Evolutionary conservation across 1,140 invertebrate genomes (phyloP), one percentile per base, ranked within the genome.

Genomic region (Bicyclus anynana): DNA sequence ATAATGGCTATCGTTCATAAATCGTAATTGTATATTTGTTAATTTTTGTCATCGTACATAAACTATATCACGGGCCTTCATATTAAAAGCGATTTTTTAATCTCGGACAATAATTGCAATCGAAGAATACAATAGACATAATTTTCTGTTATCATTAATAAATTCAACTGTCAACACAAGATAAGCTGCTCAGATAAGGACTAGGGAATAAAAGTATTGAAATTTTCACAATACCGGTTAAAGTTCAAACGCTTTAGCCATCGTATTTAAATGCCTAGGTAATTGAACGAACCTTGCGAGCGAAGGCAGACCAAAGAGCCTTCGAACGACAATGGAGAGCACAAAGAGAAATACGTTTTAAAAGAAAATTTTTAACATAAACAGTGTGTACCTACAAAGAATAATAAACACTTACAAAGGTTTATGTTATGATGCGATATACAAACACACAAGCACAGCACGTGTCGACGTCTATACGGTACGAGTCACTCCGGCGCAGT

Each of bases 401-500:
- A 46, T 20, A 54, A 33, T 17, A 21, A 48, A 18, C 17, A 55
- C 53, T 56, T 35, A 56, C 53, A 5, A 49, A 38, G 18, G 48
- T 54, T 27, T 35, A 7, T 27, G 14, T 20, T 3, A 10, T 44
- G 17, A 18, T 23, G n/a, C n/a, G n/a, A 16, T 44, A 20, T 44
- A 4, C 12, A 44, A 10, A 2, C 42, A 23, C 29, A 33, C 29
- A 21, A n/a, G 20, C 18, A 40, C 20, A 40, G 33, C 9, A 16
- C 10, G 5, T 17, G 53, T n/a, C 33, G 14, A 51, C 55, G 57
- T 59, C 57, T 49, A 26, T 42, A 21, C 57, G 27, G 33, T 12
- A 2, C 57, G 46, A 48, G 49, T 29, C 57, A 59, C 57, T 59
- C 57, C 21, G 20, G 57, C 57, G 57, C 57, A 59, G 42, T 59